Base-by-base conservation (phyloP, 2,113 vertebrate species). In the Haemorhous mexicanus region DNA sequence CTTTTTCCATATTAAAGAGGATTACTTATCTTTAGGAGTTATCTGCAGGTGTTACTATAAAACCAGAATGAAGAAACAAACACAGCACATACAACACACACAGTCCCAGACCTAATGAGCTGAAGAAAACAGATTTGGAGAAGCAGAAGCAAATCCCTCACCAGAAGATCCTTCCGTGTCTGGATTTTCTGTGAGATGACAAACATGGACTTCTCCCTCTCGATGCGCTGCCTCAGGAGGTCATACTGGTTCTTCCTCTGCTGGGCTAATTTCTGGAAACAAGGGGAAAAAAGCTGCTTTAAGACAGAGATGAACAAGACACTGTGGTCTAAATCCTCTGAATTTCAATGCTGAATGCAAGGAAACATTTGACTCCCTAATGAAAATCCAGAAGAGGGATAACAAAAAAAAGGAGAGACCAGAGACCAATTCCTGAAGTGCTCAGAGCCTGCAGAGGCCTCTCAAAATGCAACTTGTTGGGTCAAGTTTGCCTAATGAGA, bases 101-200 rank as follows among this genome's bases (percentile, higher is more conserved):
- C 9, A 18, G 11, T 22, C 32, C 32, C 35, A 95, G 93, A 76
- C 26, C 18, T 26, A 95, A 92, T 19, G 68, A 87, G 59, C 63
- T 94, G 64, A 84, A 39, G 7, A 63, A 30, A 62, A 37, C 12
- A 58, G 74, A 41, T 10, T 33, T 32, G 39, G 78, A 78, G 73
- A 61, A 46, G 3, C 44, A 87, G 91, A 75, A 78, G 6, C 63
- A 64, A 89, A 72, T 28, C 44, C 55, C 98, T 99, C 95, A 99
- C 99, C 98, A 99, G 78, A 14, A 99, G 97, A 96, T 99, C 99
- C 97, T 99, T 99, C 43, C 98, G 98, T 14, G 98, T 98, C 97
- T 99, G 99, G 95, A 99, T 99, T 97, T 99, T 99, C 98, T 99
- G 99, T 30, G 98, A 96, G 80, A 99, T 97, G 59, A 99, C 96